Evolutionary conservation across 2,888 invertebrate species (phyloP).

Genomic region (Gerris lacustris): DNA sequence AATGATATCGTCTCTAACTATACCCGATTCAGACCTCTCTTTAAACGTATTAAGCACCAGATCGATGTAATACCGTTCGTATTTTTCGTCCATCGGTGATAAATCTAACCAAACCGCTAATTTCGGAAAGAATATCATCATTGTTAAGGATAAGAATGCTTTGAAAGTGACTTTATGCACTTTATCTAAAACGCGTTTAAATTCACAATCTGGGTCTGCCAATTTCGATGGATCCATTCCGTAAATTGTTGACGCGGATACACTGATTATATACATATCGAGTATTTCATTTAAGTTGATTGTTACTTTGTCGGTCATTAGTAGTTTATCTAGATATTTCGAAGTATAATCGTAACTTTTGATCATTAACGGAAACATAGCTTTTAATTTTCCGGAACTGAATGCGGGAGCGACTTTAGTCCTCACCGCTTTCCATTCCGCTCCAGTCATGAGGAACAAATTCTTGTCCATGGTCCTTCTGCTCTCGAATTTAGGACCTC

Average conservation of each 20-base stretch:
- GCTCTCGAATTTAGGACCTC: background rate
- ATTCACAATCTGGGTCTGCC: background rate
- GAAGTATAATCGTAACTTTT: background rate
- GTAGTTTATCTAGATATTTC: background rate
- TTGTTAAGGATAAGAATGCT: background rate
- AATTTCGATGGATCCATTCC: background rate
- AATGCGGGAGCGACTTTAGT: background rate
- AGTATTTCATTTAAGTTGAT: background rate
- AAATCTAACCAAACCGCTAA: background rate
- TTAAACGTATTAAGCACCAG: background rate
- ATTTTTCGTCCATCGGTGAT: background rate
- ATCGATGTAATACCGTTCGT: background rate
- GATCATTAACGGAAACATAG: background rate
- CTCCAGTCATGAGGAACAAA: background rate
- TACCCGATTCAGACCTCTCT: background rate
- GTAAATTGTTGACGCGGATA: background rate
- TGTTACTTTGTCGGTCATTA: background rate
- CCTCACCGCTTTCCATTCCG: background rate
- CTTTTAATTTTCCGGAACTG: background rate
- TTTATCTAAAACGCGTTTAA: background rate
- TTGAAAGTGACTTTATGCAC: background rate
- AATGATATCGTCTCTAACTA: background rate
- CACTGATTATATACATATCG: background rate
- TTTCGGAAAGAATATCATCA: background rate
- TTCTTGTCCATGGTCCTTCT: background rate